phyloP scores from a whole-genome alignment of 2,797 vertebrate genomes.

The Myotis pilosus region DNA sequence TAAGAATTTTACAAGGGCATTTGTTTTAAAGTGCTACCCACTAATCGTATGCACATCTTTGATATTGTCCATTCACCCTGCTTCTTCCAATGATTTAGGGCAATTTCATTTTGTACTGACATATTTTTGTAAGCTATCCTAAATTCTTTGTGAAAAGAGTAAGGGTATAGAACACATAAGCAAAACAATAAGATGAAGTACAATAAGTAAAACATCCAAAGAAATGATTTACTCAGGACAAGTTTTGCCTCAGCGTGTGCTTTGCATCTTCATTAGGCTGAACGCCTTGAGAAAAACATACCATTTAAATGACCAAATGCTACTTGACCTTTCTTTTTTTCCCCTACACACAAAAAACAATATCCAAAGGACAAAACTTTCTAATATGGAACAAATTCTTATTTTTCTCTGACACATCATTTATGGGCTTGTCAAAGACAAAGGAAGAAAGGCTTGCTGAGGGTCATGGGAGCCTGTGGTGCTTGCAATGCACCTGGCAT shows the following conservation, averaged over 20 bases:
- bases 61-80: neutral
- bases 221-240: neutral
- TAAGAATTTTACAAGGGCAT: neutral
- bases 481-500: conserved; percentile 40
- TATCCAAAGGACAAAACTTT: conserved; percentile 55
- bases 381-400: conserved; percentile 62
- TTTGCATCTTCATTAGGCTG: conserved; percentile 43
- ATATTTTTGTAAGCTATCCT: conserved; percentile 57
- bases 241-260: neutral
- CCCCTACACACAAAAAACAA: conserved; percentile 48
- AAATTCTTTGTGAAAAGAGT: conserved; percentile 51
- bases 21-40: conserved; percentile 28
- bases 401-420: conserved; percentile 50
- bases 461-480: neutral
- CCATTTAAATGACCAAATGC: conserved; percentile 47
- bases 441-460: conserved; percentile 30
- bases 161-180: conserved; percentile 15
- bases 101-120: conserved; percentile 55
- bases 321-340: conserved; percentile 38
- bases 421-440: conserved; percentile 32
- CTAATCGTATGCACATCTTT: neutral
- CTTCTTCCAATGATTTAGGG: neutral
- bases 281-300: conserved; percentile 37
- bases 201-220: conserved; percentile 59
- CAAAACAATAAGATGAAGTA: conserved; percentile 40